A percentile compares a stretch with the other conserved stretches of the same genome.
phyloP scores from a whole-genome alignment of 2,113 vertebrate genomes.

The Dermatemys mawii region DNA sequence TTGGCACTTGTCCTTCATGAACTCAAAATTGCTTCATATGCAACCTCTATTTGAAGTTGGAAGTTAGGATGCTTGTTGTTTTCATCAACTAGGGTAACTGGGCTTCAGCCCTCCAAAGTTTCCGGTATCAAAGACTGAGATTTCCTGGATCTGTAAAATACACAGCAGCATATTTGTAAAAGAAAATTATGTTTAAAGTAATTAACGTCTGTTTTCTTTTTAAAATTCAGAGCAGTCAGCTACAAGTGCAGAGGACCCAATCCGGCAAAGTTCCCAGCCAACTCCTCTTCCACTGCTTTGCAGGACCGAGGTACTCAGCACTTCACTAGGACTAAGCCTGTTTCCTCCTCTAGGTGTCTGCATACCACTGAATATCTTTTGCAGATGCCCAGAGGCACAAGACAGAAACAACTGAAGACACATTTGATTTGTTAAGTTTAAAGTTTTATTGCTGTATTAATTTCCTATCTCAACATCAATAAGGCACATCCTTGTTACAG shows the following conservation, averaged over 20 bases:
- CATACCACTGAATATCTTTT: constrained; percentile 30
- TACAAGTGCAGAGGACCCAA: background rate
- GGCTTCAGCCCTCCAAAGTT: background rate
- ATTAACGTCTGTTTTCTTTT: constrained; percentile 16
- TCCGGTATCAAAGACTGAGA: background rate
- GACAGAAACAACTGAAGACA: constrained; percentile 52
- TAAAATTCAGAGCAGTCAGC: background rate
- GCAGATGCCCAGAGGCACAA: constrained; percentile 21
- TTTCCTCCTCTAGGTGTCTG: constrained; percentile 1
- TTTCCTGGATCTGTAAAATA: constrained; percentile 6
- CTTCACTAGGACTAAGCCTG: background rate
- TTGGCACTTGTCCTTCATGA: background rate
- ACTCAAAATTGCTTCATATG: background rate
- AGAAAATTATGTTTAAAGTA: background rate
- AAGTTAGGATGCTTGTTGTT: background rate
- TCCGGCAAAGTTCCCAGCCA: background rate
- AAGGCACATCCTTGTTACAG: constrained; percentile 44
- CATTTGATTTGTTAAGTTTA: constrained; percentile 36
- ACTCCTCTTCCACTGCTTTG: background rate
- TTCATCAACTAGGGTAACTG: background rate
- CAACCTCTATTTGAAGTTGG: constrained; percentile 1
- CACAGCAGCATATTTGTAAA: background rate
- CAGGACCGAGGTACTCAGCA: background rate
- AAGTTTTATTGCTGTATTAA: constrained; percentile 47
- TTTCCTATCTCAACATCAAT: constrained; percentile 31